Conservation (phyloP, 2,888 invertebrate genomes). For the Eupithecia subumbrata region DNA sequence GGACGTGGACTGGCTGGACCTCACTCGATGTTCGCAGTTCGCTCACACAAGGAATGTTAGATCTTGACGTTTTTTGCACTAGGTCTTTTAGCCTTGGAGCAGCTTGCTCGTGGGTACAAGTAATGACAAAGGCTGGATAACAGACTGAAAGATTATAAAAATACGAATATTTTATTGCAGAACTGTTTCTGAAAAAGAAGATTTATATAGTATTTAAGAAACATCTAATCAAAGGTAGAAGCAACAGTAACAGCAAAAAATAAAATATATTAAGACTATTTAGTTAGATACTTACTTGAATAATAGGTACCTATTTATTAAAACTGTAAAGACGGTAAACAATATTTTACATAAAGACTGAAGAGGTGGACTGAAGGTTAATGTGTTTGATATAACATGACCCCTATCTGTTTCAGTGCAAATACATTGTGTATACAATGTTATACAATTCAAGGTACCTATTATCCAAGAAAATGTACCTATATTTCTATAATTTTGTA, state of each 20-base stretch:
- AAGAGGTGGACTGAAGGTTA: constrained; percentile 26
- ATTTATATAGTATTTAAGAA: neutral
- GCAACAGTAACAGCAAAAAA: neutral
- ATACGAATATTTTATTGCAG: neutral
- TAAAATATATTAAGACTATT: neutral
- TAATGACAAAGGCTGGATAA: neutral
- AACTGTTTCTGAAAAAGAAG: neutral
- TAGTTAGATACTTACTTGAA: too few relatives aligned
- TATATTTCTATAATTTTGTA: constrained; percentile 13
- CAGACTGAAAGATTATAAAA: neutral
- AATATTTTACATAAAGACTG: constrained; percentile 21
- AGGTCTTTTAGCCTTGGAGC: constrained; percentile 18
- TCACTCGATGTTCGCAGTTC: constrained; percentile 35
- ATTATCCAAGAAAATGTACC: neutral
- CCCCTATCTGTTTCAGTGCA: constrained; percentile 25
- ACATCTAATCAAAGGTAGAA: neutral
- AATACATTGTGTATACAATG: neutral
- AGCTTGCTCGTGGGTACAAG: neutral
- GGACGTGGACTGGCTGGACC: constrained; percentile 36
- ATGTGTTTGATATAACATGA: constrained; percentile 20
- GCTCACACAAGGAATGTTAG: constrained; percentile 7
- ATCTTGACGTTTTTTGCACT: constrained; percentile 32
- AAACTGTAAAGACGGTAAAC: constrained; percentile 11
- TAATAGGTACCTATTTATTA: too few relatives aligned
- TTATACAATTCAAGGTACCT: neutral